phyloP scores from a whole-genome alignment of 2,888 invertebrate genomes.

The Metalampra italica region DNA sequence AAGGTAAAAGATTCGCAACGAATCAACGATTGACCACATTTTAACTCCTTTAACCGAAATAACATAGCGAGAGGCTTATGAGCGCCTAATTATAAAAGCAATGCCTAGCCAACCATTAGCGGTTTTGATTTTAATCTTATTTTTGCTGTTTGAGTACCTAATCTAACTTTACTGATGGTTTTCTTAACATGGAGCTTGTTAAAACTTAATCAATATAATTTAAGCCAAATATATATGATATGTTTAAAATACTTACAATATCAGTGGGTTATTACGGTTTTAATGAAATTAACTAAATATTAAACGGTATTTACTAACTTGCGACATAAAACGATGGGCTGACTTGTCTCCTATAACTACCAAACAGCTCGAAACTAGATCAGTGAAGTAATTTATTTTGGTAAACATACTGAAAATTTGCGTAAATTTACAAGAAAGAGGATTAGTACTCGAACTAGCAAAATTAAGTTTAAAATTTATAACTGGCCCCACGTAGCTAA shows the following conservation, averaged over 20 bases:
- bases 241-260: no score
- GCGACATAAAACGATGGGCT: no score
- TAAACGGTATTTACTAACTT: no score
- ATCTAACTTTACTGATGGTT: not conserved
- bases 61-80: constrained; percentile 68
- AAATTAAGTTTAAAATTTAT: not conserved
- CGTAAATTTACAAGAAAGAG: no score
- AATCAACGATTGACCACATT: constrained; percentile 53
- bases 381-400: no score
- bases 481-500: not conserved
- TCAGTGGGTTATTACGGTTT: no score
- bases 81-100: constrained; percentile 65
- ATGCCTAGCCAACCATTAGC: constrained; percentile 40
- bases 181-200: not conserved
- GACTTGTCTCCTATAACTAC: no score
- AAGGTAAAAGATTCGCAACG: constrained; percentile 63
- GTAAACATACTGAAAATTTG: no score
- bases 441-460: no score
- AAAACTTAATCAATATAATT: not conserved
- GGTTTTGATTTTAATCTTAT: constrained; percentile 45
- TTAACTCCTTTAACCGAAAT: constrained; percentile 64
- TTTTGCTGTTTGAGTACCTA: constrained; percentile 42
- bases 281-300: no score
- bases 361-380: no score
- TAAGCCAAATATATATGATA: no score